Percentiles rank a stretch among this genome's conserved stretches.
Evolutionary conservation across 1,140 invertebrate species (phyloP).

Genomic region (Sitobion miscanthi): DNA sequence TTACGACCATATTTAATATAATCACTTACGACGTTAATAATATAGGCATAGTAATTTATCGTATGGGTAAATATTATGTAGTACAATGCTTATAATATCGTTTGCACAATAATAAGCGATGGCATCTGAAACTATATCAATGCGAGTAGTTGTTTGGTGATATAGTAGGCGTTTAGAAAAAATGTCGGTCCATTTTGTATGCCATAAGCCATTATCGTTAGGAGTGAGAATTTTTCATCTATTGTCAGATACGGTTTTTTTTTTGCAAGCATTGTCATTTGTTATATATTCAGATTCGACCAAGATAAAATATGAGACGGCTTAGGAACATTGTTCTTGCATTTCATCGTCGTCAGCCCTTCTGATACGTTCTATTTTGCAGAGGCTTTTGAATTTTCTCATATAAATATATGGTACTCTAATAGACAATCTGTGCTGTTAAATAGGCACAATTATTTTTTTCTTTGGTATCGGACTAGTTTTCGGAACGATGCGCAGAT

Average conservation of each 20-base stretch:
- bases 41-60: not conserved
- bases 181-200: not conserved
- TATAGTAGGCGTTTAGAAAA: not conserved
- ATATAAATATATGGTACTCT: not conserved
- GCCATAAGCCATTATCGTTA: not conserved
- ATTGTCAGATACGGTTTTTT: not conserved
- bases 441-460: not conserved
- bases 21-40: not conserved
- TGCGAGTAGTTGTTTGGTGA: not conserved
- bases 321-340: conserved; percentile 8
- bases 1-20: not conserved
- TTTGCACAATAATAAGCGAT: not conserved
- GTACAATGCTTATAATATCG: not conserved
- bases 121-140: conserved; percentile 6
- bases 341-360: not conserved
- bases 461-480: not conserved
- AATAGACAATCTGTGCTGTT: not conserved
- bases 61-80: not conserved
- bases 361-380: not conserved
- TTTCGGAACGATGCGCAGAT: not conserved
- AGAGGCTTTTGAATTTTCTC: not conserved
- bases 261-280: conserved; percentile 7
- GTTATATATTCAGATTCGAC: conserved; percentile 6
- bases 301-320: not conserved
- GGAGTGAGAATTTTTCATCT: not conserved